These are phyloP conservation scores for Clarias macrocephalus DNA, from an alignment of 2,113 vertebrate genomes.

Conservation along the genomic window DNA sequence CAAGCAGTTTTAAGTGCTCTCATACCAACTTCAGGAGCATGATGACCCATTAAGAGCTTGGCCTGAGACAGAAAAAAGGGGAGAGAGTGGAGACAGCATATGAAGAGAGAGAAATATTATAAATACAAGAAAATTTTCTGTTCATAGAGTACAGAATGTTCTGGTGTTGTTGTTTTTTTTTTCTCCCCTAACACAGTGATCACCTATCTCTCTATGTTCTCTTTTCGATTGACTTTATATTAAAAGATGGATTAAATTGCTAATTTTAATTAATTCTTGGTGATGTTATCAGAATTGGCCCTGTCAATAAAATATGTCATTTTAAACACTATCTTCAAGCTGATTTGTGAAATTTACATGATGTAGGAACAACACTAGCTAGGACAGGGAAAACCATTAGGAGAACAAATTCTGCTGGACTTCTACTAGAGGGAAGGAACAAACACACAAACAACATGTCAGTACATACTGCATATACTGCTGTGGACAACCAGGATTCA, in stretches of 20 bases:
- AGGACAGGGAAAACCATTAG: no score
- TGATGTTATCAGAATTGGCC: no score
- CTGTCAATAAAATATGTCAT: not conserved
- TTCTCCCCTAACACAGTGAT: no score
- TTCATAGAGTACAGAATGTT: constrained; percentile 31
- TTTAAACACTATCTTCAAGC: not conserved
- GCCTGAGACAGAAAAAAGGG: constrained; percentile 12
- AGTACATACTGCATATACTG: not conserved
- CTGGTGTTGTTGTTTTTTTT: no score
- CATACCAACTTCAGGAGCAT: constrained; percentile 16
- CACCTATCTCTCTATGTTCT: not conserved
- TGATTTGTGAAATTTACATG: not conserved
- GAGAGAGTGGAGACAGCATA: not conserved
- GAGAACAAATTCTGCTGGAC: no score
- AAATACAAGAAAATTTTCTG: constrained; percentile 30
- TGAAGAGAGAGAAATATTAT: constrained; percentile 10
- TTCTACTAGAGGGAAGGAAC: no score
- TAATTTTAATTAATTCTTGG: not conserved
- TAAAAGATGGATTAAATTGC: not conserved
- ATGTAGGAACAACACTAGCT: no score
- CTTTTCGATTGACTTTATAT: not conserved
- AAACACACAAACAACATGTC: not conserved
- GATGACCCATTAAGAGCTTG: constrained; percentile 36
- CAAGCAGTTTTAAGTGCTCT: constrained; percentile 42
- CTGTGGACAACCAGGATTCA: not conserved